These are phyloP conservation scores for Plagodis dolabraria DNA, from an alignment of 2,888 invertebrate species.

Conservation along the genomic window DNA sequence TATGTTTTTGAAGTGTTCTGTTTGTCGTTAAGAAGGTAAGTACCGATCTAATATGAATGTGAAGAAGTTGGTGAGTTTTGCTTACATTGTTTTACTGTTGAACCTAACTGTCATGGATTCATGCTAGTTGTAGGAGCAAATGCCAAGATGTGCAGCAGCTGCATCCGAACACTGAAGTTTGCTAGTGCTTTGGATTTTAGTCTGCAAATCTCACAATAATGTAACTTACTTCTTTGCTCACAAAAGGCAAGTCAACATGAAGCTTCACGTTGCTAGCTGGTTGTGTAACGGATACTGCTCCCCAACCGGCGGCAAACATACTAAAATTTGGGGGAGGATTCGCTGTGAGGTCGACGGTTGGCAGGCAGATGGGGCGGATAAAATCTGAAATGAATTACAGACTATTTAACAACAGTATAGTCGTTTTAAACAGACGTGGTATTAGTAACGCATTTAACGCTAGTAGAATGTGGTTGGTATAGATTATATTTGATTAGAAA, in stretches of 20 bases:
- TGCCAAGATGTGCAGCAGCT: too few species aligned
- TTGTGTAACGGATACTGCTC: constrained; percentile 64
- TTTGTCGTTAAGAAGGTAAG: too few species aligned
- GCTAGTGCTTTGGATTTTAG: not conserved
- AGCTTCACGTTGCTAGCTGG: constrained; percentile 52
- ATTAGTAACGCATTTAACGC: too few species aligned
- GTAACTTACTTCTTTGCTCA: constrained; percentile 40
- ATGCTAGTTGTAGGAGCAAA: too few species aligned
- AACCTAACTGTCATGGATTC: too few species aligned
- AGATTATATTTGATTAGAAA: too few species aligned
- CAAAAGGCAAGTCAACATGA: constrained; percentile 50
- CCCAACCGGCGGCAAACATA: constrained; percentile 79
- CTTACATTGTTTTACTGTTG: too few species aligned
- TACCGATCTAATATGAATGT: too few species aligned
- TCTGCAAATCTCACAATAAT: not conserved
- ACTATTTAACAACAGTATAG: not conserved
- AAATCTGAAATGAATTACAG: constrained; percentile 58
- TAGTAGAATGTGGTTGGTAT: too few species aligned
- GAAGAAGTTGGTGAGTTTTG: too few species aligned
- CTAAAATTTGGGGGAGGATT: constrained; percentile 34
- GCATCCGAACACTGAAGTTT: not conserved
- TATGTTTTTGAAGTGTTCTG: too few species aligned
- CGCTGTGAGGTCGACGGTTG: constrained; percentile 50
- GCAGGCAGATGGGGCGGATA: constrained; percentile 70
- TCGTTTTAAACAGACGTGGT: too few species aligned